Conservation (phyloP, 2,888 invertebrate species). For the Eubasilissa splendida region DNA sequence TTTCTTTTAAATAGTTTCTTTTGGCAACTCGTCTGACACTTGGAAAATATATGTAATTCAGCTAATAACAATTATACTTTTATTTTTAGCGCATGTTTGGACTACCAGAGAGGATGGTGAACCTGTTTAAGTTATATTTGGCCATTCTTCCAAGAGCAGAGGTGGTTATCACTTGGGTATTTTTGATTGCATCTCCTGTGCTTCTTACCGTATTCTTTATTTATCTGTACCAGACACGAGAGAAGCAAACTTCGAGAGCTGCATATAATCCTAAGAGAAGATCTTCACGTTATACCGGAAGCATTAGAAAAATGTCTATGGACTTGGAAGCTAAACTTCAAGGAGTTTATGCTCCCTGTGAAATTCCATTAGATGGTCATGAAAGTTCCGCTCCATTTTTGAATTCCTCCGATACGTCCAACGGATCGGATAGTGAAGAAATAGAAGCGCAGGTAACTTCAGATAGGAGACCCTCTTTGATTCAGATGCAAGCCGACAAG, state of each 20-base stretch:
- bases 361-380: slow-evolving; percentile 66
- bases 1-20: not conserved
- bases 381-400: slow-evolving; percentile 61
- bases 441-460: slow-evolving; percentile 54
- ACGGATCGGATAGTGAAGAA: slow-evolving; percentile 60
- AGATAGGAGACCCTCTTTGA: slow-evolving; percentile 57
- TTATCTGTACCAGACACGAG: not conserved
- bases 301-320: slow-evolving; percentile 57
- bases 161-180: slow-evolving; percentile 71
- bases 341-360: slow-evolving; percentile 67
- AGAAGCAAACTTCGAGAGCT: not conserved
- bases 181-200: slow-evolving; percentile 71
- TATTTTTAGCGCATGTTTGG: slow-evolving; percentile 79
- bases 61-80: not conserved
- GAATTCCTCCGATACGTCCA: slow-evolving; percentile 31
- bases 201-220: slow-evolving; percentile 69
- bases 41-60: not conserved
- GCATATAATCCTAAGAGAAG: slow-evolving; percentile 39
- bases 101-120: slow-evolving; percentile 75
- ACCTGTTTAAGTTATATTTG: slow-evolving; percentile 81
- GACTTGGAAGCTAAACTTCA: slow-evolving; percentile 53
- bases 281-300: slow-evolving; percentile 39
- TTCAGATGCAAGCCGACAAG: slow-evolving; percentile 37
- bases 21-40: not conserved
- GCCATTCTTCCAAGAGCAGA: slow-evolving; percentile 80